Percentiles rank a stretch among this genome's conserved stretches.
Evolutionary conservation across 2,797 vertebrate species (phyloP).

Genomic region (Centropyge bicolor): DNA sequence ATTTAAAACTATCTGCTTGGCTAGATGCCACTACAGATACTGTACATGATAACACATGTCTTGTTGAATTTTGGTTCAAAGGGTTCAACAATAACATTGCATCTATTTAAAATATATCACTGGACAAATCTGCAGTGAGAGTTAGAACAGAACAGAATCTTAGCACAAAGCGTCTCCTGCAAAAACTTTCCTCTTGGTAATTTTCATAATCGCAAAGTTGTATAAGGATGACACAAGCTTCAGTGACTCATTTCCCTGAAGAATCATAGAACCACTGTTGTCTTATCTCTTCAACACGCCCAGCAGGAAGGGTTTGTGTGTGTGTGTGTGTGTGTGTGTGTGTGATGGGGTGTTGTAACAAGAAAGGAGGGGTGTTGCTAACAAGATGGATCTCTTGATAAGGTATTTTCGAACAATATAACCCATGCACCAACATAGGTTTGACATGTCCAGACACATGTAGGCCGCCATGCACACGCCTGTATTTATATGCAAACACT

Average conservation of each 20-base stretch:
- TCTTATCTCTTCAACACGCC: neutral
- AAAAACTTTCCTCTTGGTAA: neutral
- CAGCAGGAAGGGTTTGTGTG: neutral
- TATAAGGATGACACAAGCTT: slow-evolving; percentile 8
- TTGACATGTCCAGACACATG: slow-evolving; percentile 20
- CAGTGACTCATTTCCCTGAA: slow-evolving; percentile 21
- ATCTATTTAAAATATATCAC: neutral
- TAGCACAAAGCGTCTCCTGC: neutral
- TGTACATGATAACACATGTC: too few relatives aligned
- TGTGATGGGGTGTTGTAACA: slow-evolving; percentile 18
- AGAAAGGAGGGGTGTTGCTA: neutral
- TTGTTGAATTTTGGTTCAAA: too few relatives aligned
- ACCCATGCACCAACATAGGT: neutral
- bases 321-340: neutral
- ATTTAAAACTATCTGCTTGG: too few relatives aligned
- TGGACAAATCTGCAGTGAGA: neutral
- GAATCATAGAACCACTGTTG: neutral
- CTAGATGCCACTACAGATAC: too few relatives aligned
- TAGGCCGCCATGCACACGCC: neutral
- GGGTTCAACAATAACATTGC: neutral
- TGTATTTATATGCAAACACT: neutral
- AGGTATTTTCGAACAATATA: neutral
- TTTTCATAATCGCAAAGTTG: slow-evolving; percentile 27
- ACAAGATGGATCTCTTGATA: slow-evolving; percentile 15
- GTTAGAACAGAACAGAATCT: neutral